Base-by-base conservation (phyloP, 2,113 vertebrate species). In the Lanius collurio region DNA sequence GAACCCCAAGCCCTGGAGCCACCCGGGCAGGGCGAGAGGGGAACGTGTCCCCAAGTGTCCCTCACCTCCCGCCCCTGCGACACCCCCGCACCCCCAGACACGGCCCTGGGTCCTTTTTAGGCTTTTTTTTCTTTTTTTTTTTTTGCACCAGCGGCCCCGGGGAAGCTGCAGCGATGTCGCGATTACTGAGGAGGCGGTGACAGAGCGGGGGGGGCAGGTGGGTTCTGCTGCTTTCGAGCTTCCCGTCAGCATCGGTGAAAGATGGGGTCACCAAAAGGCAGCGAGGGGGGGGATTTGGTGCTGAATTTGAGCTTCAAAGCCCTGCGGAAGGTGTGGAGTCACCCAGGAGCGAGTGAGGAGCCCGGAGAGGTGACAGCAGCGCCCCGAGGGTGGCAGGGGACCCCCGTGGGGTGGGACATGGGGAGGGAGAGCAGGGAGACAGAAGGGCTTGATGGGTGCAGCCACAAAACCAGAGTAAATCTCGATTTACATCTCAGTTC, bases 291-390 rank as follows among this genome's bases (percentile, higher is more conserved):
- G 35, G 13, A 7, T 17, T 9, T 0, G 2, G 28, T 0, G 15
- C 44, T 0, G 3, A 13, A 8, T 2, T 4, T 1, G 8, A 41
- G 13, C 42, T 13, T 56, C 19, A 2, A 18, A n/a, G 83, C 13
- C 7, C 52, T 33, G 26, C 1, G 16, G 28, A 9, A 47, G 33
- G 28, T 26, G 77, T 33, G 44, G 75, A 41, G 91, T 57, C 65
- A 57, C 57, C 21, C 42, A 3, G 41, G 15, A 50, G 31, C 0
- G 4, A 13, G n/a, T 1, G n/a, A 31, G 41, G 41, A 71, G 42
- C 23, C 5, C 2, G 24, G 27, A 8, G 63, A 44, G 59, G 87
- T 1, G n/a, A 75, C 33, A 33, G 41, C 47, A 6, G 31, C 2
- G 3, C 44, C 56, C 69, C 0, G 18, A 41, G 53, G 39, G 73